Percentiles rank a stretch among this genome's conserved stretches.
These are phyloP conservation scores for Hyperoplus immaculatus DNA, from an alignment of 2,797 vertebrate genomes.

Conservation along the genomic window DNA sequence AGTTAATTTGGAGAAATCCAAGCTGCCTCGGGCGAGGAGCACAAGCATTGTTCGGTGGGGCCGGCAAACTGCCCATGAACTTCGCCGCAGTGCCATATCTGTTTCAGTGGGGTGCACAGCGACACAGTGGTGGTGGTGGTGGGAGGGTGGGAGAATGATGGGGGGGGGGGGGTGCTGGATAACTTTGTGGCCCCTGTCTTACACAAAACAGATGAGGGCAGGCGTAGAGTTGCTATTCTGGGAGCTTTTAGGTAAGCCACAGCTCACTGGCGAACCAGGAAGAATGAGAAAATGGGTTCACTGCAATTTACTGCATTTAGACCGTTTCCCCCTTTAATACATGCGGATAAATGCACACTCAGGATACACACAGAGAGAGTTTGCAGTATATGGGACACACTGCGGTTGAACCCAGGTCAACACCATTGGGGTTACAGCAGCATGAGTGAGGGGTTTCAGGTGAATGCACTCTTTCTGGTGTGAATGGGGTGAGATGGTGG, in stretches of 20 bases:
- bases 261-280: constrained; percentile 61
- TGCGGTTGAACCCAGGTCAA: constrained; percentile 42
- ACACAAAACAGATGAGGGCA: constrained; percentile 82
- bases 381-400: constrained; percentile 34
- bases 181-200: constrained; percentile 74
- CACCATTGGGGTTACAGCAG: constrained; percentile 23
- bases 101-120: constrained; percentile 68
- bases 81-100: constrained; percentile 73
- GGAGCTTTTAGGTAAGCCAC: constrained; percentile 75
- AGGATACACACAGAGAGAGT: constrained; percentile 30
- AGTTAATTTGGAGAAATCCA: constrained; percentile 69
- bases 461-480: constrained; percentile 41
- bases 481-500: constrained; percentile 4
- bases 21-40: constrained; percentile 60
- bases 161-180: constrained; percentile 46
- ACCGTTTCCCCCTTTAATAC: constrained; percentile 35
- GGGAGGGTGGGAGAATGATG: constrained; percentile 54
- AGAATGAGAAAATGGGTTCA: constrained; percentile 59
- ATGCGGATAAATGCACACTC: constrained; percentile 31
- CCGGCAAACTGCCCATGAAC: constrained; percentile 74
- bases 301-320: constrained; percentile 41
- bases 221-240: constrained; percentile 73
- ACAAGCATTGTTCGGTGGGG: constrained; percentile 76
- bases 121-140: constrained; percentile 52
- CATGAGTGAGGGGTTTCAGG: constrained; percentile 51